phyloP scores from a whole-genome alignment of 2,113 vertebrate genomes.

The Thomomys bottae region DNA sequence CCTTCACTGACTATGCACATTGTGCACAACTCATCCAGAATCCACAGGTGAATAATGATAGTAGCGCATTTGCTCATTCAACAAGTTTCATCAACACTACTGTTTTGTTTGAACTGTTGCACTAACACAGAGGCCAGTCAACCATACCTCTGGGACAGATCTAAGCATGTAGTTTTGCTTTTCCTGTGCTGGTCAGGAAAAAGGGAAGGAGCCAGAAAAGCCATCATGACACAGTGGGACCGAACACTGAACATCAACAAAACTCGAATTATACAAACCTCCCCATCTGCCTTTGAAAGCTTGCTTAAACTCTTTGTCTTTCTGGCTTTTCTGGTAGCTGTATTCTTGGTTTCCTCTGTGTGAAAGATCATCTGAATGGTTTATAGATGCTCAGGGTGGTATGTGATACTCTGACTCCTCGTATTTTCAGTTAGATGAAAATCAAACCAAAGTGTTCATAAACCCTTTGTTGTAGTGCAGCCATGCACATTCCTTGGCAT shows the following conservation, averaged over 20 bases:
- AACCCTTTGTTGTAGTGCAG: neutral
- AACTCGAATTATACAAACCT: constrained; percentile 79
- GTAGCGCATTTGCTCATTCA: neutral
- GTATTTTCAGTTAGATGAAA: neutral
- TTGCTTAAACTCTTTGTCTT: constrained; percentile 69
- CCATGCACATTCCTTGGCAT: neutral
- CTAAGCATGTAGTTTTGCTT: neutral
- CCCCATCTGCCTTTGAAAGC: constrained; percentile 25
- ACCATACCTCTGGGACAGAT: neutral
- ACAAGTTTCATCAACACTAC: neutral
- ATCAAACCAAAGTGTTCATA: neutral
- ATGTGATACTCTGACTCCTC: no score
- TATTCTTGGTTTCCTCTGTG: constrained; percentile 78
- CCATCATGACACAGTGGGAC: constrained; percentile 92
- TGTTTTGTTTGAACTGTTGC: neutral
- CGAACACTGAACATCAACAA: constrained; percentile 84
- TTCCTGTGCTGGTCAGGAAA: no score
- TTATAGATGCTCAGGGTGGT: no score
- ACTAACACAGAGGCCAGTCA: neutral
- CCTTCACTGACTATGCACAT: neutral
- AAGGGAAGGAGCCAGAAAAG: constrained; percentile 90
- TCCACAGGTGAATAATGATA: neutral
- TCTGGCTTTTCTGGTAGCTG: constrained; percentile 79
- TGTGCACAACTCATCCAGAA: neutral
- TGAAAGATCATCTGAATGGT: neutral